Evolutionary conservation across 2,113 vertebrate species (phyloP), one percentile per base, ranked within the genome.

Genomic region (Gasterosteus aculeatus): DNA sequence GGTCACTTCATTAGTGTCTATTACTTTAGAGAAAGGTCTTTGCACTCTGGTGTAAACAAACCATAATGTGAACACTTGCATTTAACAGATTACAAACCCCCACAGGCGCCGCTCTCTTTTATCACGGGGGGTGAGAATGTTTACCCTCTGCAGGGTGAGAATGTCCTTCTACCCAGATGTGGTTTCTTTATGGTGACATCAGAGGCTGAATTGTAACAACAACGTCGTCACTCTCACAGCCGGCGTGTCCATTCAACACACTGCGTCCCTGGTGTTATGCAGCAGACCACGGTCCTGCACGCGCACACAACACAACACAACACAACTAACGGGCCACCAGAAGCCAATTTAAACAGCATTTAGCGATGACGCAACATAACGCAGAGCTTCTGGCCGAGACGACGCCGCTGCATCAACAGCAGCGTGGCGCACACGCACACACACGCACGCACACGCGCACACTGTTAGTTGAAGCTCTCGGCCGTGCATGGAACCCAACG

Each of bases 351-450:
- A 54, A 80, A 82, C 38, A 86, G 86, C 75, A 88, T 78, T 82
- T 81, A 85, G 80, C 76, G 47, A 41, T 78, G 71, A 84, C 19
- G 72, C 70, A 87, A 47, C 58, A 81, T 87, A 84, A 91, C 86
- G 65, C 18, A 47, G 39, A 5, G 80, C 85, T 74, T 61, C 64
- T 26, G 76, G 79, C 83, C 56, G 60, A 38, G 2, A 67, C 46
- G 61, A 80, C 64, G 72, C 16, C 26, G 65, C 77, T 67, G 79
- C 72, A 77, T 76, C 72, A 59, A 42, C 41, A 53, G 58, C 73
- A 51, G 69, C 72, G 19, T 69, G 29, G 15, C 39, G 10, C 51
- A 9, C 73, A 71, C 31, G 1, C 11, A 6, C 2, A 29, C 39
- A 12, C 47, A 2, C 42, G 59, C 19, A 47, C 63, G 42, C 47